Evolutionary conservation across 2,113 vertebrate genomes (phyloP), one percentile per base, ranked within the genome.

Genomic region (Polyodon spathula): DNA sequence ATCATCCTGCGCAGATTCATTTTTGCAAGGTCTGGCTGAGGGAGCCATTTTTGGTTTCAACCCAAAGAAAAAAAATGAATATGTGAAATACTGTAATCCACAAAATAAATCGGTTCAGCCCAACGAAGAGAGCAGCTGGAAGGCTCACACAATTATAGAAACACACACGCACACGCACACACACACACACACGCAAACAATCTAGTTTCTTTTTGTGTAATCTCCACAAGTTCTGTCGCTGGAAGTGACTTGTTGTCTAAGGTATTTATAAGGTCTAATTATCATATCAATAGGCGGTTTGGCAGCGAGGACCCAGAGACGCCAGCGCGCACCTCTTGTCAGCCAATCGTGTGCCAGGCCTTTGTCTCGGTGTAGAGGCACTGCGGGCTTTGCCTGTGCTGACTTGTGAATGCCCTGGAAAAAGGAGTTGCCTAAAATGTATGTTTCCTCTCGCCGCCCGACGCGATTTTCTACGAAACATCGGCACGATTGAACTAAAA

Each of bases 231-330:
- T 65, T 68, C 66, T 61, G 76, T 67, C 78, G 76, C 76, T 63
- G 68, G 72, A 73, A 63, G 67, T 62, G 71, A 60, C 68, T 56
- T 69, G 69, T 74, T 73, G 75, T 68, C 73, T 70, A 71, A 66
- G 66, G 80, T 75, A 78, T 86, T 89, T 89, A 88, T 87, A 83
- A 69, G 16, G 41, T 27, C 73, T 71, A 12, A 85, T 90, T 91
- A 88, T 68, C 89, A 90, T 89, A 71, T 88, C 83, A 85, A 88
- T 82, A 40, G 68, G 46, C 68, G 70, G 65, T 74, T 68, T 80
- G 84, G 69, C 63, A 40, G 60, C 63, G 69, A 68, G 52, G 54
- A 76, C 70, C 75, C 69, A 62, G 64, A 72, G 64, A 77, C 81
- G 70, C 73, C 82, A 66, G 70, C 67, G 83, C 68, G 75, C 79